Evolutionary conservation across 2,113 vertebrate species (phyloP), one percentile per base, ranked within the genome.

Genomic region (Pituophis catenifer): DNA sequence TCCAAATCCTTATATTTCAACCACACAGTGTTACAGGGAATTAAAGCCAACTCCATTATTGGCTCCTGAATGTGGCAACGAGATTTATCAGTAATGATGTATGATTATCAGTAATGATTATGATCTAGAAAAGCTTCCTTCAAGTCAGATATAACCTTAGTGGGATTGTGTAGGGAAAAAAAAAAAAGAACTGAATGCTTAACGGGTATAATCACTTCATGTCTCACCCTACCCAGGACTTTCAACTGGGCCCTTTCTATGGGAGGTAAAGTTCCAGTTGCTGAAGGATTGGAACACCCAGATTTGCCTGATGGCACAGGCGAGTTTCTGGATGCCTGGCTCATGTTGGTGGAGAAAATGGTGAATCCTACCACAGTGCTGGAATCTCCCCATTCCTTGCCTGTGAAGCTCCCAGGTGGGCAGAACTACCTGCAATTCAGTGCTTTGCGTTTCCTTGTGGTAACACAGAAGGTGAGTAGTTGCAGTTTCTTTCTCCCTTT

Each of bases 331-430:
- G 99, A 99, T 94, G 99, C 99, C 26, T 99, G 99, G 99, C 97
- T 99, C 26, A 99, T 99, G 99, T 96, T 99, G 92, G 99, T 99
- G 95, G 99, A 99, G 96, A 99, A 99, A 96, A 99, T 99, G 99
- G 99, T 99, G 95, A 99, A 99, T 96, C 99, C 99, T 85, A 99
- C 98, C 95, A 99, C 99, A 0, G 99, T 99, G 93, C 97, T 99
- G 95, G 99, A 99, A 96, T 99, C 99, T 0, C 99, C 99, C n/a
- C 99, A 99, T 96, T 98, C 98, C 1, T 95, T 99, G 93, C 98
- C 98, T 95, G 98, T 98, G 96, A 98, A 98, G 96, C 98, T 98
- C 65, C 98, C 98, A 6, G 98, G 98, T 93, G 98, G 98, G 7
- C 98, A 98, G 91, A 98, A 97, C 91, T 97, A 98, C 88, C 98